Evolutionary conservation across 2,113 vertebrate genomes (phyloP).

Genomic region (Spilogale gracilis): DNA sequence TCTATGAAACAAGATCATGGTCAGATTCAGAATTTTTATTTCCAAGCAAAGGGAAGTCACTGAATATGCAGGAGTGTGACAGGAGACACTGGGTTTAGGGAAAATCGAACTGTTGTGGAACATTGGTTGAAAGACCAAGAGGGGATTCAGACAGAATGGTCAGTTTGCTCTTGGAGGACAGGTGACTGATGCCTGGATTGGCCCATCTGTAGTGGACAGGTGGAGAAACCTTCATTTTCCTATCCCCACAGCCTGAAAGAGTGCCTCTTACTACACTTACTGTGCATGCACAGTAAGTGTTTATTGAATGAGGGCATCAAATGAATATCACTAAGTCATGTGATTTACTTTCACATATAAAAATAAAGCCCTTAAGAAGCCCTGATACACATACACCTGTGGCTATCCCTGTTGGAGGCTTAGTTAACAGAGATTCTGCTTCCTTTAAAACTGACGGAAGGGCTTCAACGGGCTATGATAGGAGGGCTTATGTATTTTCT

Average conservation of each 20-base stretch:
- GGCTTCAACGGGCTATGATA: neutral
- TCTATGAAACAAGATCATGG: no score
- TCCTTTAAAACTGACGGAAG: neutral
- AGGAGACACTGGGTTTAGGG: neutral
- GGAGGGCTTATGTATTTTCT: neutral
- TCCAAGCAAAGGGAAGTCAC: neutral
- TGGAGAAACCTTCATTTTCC: neutral
- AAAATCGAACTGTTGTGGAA: fast-evolving
- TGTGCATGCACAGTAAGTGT: neutral
- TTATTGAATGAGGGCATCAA: neutral
- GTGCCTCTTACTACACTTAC: neutral
- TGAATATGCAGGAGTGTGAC: neutral
- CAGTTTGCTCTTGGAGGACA: neutral
- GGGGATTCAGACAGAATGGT: neutral
- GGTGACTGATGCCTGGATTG: neutral
- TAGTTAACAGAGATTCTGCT: neutral
- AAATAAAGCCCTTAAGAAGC: neutral
- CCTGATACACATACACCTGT: no score
- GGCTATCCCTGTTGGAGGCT: neutral
- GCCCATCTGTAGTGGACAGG: neutral
- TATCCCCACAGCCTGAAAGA: neutral
- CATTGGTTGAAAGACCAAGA: neutral
- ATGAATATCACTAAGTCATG: neutral
- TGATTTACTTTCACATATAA: neutral
- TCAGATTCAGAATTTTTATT: neutral